Conservation (phyloP, 2,888 invertebrate species). For the Hypsopygia costalis region DNA sequence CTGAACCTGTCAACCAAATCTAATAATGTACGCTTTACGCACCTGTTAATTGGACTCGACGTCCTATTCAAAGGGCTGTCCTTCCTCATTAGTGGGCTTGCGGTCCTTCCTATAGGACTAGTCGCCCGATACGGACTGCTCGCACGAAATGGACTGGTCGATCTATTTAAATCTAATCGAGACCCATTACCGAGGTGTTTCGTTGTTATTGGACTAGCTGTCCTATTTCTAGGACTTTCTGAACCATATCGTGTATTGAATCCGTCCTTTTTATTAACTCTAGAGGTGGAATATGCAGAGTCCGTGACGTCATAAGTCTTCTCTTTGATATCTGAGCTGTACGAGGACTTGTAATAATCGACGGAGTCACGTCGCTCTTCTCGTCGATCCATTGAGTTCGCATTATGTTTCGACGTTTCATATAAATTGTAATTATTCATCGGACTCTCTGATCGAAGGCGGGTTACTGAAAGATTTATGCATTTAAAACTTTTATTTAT, state of each 20-base stretch:
- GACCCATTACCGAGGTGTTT: constrained; percentile 77
- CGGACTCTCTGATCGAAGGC: constrained; percentile 71
- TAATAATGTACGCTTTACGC: constrained; percentile 19
- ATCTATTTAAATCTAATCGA: constrained; percentile 70
- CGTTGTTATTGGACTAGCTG: constrained; percentile 73
- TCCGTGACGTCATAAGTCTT: constrained; percentile 68
- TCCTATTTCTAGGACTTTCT: constrained; percentile 67
- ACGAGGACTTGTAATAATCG: constrained; percentile 71
- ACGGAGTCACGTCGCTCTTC: constrained; percentile 64
- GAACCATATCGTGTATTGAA: constrained; percentile 56
- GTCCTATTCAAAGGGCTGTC: constrained; percentile 75
- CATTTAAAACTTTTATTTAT: too few relatives aligned
- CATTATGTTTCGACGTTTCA: constrained; percentile 59
- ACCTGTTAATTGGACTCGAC: constrained; percentile 79
- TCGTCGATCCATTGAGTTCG: constrained; percentile 63
- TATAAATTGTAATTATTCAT: constrained; percentile 63
- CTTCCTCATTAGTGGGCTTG: constrained; percentile 78
- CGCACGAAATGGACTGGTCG: constrained; percentile 61
- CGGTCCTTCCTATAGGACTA: constrained; percentile 69
- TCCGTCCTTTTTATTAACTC: constrained; percentile 59
- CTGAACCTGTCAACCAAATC: not conserved
- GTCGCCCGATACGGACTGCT: constrained; percentile 60
- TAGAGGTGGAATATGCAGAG: constrained; percentile 63
- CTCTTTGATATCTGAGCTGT: constrained; percentile 59
- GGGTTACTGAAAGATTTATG: constrained; percentile 65